These are phyloP conservation scores for Spongilla lacustris DNA, from an alignment of 37 sponge, comb jelly and placozoan genomes.

Conservation along the genomic window DNA sequence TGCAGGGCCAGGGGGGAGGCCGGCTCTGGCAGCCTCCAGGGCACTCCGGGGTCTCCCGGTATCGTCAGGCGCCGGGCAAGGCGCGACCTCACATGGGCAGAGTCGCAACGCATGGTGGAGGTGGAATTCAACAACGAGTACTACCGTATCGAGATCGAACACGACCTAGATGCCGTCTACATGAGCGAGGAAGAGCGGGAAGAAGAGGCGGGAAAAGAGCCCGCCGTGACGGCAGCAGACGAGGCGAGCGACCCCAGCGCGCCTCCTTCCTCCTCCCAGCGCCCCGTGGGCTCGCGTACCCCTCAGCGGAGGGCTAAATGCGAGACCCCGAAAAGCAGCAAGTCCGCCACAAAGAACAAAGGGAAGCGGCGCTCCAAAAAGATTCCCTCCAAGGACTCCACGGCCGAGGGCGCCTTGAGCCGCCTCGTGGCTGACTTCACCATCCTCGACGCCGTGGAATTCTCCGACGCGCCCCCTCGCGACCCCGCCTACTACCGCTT, in stretches of 20 bases:
- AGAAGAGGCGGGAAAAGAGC: background rate
- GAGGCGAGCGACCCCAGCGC: background rate
- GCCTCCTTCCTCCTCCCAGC: background rate
- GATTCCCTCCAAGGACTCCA: background rate
- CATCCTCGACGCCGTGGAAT: slow-evolving; percentile 52
- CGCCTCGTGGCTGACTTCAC: slow-evolving; percentile 21
- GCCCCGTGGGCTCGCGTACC: background rate
- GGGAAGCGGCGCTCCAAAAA: slow-evolving; percentile 64
- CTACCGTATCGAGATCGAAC: slow-evolving; percentile 69
- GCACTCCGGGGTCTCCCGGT: slow-evolving; percentile 25
- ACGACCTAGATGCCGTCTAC: slow-evolving; percentile 22
- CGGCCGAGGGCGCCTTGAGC: slow-evolving; percentile 14
- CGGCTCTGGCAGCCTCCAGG: background rate
- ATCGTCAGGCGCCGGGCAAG: slow-evolving; percentile 37
- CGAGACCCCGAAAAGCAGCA: slow-evolving; percentile 10
- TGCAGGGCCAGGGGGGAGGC: slow-evolving; percentile 24
- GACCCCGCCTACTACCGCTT: slow-evolving; percentile 67
- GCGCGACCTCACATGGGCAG: slow-evolving; percentile 82
- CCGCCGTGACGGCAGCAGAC: background rate
- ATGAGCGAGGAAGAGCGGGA: slow-evolving; percentile 25
- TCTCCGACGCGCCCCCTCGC: slow-evolving; percentile 58
- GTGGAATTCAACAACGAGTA: slow-evolving; percentile 64
- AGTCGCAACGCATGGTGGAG: slow-evolving; percentile 82
- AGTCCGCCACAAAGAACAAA: slow-evolving; percentile 33
- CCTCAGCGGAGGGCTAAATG: slow-evolving; percentile 15